phyloP scores from a whole-genome alignment of 2,888 invertebrate genomes.

The Caradrina clavipalpis region DNA sequence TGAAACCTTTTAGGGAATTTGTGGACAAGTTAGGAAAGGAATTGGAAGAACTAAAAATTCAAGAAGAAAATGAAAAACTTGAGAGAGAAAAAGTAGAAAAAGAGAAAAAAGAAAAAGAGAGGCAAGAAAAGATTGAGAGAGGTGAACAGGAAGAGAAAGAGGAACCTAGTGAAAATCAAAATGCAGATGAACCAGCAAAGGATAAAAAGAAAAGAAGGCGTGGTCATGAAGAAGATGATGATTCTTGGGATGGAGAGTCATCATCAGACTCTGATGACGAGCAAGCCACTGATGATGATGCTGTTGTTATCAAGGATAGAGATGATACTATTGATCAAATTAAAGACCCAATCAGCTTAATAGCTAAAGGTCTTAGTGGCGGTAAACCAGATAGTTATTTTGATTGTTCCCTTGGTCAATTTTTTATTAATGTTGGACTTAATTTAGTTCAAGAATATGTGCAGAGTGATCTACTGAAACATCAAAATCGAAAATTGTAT shows the following conservation, averaged over 20 bases:
- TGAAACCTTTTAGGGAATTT: slow-evolving; percentile 94
- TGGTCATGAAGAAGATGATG: slow-evolving; percentile 90
- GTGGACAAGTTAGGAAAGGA: slow-evolving; percentile 92
- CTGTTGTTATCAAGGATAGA: slow-evolving; percentile 90
- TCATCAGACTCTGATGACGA: slow-evolving; percentile 89
- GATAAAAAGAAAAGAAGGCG: slow-evolving; percentile 80
- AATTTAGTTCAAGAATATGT: slow-evolving; percentile 98
- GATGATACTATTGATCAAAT: slow-evolving; percentile 89
- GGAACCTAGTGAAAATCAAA: slow-evolving; percentile 73
- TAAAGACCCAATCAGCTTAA: slow-evolving; percentile 85
- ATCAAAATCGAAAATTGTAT: slow-evolving; percentile 96
- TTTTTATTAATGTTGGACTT: slow-evolving; percentile 97
- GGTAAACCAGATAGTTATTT: slow-evolving; percentile 94
- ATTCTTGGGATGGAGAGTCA: slow-evolving; percentile 91
- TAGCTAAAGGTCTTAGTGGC: slow-evolving; percentile 84
- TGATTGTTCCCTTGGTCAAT: slow-evolving; percentile 97
- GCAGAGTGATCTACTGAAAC: slow-evolving; percentile 96
- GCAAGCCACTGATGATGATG: slow-evolving; percentile 84
- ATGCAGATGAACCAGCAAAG: slow-evolving; percentile 70
- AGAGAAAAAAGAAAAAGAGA: slow-evolving; percentile 74
- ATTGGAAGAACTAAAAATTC: slow-evolving; percentile 80
- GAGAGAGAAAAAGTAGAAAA: slow-evolving; percentile 78
- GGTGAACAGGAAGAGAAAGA: slow-evolving; percentile 79
- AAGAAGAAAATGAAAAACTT: slow-evolving; percentile 67
- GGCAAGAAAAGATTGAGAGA: slow-evolving; percentile 72